Evolutionary conservation across 2,888 invertebrate species (phyloP).

Genomic region (Yponomeuta sedellus): DNA sequence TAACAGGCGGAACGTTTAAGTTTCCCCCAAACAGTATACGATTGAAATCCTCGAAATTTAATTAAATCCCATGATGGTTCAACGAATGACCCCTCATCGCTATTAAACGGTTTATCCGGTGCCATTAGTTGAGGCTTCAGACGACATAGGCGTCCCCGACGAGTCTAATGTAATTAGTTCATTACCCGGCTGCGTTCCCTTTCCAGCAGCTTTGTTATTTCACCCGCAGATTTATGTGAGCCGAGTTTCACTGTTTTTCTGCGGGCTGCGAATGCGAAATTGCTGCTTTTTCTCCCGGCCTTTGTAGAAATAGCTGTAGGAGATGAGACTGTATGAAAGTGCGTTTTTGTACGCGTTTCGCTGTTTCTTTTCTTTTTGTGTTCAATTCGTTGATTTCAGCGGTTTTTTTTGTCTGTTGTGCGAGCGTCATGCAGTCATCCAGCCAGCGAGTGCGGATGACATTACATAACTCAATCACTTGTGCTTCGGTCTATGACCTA

Average conservation of each 20-base stretch:
- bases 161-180: conserved; percentile 70
- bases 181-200: conserved; percentile 46
- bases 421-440: not conserved
- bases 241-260: conserved; percentile 44
- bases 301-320: conserved; percentile 36
- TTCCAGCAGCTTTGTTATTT: conserved; percentile 13
- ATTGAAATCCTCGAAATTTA: not conserved
- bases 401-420: not conserved
- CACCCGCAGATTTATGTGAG: conserved; percentile 54
- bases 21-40: not conserved
- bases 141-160: conserved; percentile 33
- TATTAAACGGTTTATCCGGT: conserved; percentile 15
- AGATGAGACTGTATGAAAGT: conserved; percentile 14
- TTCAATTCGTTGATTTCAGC: not conserved
- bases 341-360: conserved; percentile 4
- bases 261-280: conserved; percentile 44
- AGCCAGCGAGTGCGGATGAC: not conserved
- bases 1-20: not conserved
- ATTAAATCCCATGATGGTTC: conserved; percentile 4
- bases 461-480: not conserved
- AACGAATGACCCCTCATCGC: not conserved
- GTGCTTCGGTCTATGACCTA: not conserved
- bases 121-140: conserved; percentile 9
- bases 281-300: conserved; percentile 32
- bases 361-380: not conserved